These are phyloP conservation scores for Ichneumoninae sp. DNA, from an alignment of 2,888 invertebrate genomes.

Conservation along the genomic window DNA sequence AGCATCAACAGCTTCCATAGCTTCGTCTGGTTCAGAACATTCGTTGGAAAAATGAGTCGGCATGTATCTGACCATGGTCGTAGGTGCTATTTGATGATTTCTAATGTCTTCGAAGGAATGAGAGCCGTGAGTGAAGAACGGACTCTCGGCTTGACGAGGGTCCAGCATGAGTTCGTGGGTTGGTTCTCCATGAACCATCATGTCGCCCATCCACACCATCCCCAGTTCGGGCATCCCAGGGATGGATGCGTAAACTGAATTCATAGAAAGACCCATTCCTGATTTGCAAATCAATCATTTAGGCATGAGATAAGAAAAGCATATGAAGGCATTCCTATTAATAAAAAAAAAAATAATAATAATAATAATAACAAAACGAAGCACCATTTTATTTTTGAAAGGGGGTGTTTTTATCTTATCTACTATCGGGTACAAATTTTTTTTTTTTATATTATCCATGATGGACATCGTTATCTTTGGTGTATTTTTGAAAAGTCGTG, in stretches of 20 bases:
- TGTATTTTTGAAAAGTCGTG: background rate
- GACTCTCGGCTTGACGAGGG: slow-evolving; percentile 81
- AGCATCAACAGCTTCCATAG: slow-evolving; percentile 81
- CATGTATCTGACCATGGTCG: slow-evolving; percentile 82
- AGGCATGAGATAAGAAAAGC: slow-evolving; percentile 42
- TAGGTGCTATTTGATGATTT: slow-evolving; percentile 81
- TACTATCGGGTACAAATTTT: background rate
- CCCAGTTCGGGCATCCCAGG: slow-evolving; percentile 87
- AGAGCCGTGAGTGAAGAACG: slow-evolving; percentile 80
- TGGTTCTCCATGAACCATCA: slow-evolving; percentile 83
- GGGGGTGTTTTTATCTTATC: background rate
- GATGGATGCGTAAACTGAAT: slow-evolving; percentile 84
- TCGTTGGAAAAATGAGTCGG: slow-evolving; percentile 81
- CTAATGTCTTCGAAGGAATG: slow-evolving; percentile 81
- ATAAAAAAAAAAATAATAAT: slow-evolving; percentile 1
- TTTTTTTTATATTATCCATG: background rate
- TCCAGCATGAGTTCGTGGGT: slow-evolving; percentile 83
- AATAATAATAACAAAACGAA: slow-evolving; percentile 4
- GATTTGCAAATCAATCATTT: slow-evolving; percentile 69
- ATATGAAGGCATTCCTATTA: background rate
- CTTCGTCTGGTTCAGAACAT: slow-evolving; percentile 82
- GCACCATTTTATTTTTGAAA: background rate
- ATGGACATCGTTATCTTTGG: too few species aligned
- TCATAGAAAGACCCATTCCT: slow-evolving; percentile 80
- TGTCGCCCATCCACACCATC: slow-evolving; percentile 89